Base-by-base conservation (phyloP, 2,113 vertebrate genomes). In the Struthidea cinerea region DNA sequence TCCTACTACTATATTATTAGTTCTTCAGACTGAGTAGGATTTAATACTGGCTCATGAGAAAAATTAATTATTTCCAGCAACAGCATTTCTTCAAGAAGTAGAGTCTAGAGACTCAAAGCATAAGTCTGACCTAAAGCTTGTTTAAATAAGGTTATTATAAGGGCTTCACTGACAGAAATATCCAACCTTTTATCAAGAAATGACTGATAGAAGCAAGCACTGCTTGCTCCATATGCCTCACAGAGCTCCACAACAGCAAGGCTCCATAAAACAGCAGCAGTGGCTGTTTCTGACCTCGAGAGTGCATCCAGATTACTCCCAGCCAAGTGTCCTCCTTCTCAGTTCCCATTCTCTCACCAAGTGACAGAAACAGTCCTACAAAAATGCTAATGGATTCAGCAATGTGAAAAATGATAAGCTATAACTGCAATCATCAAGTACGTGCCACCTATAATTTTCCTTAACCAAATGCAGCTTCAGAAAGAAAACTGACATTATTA, bases 361-460 rank as follows among this genome's bases (percentile, higher is more conserved):
- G 8, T 37, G 56, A 67, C 39, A 27, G 16, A 85, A 87, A 73
- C 15, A 42, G 22, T 67, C 56, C 60, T 63, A 30, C 0, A 2
- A 57, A 85, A 84, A 41, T 20, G 13, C 20, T 53, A 47, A 63
- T 16, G 7, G 50, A 65, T 55, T 87, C 27, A 55, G 42, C 30
- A 89, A 39, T 20, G 23, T 77, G 37, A 33, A 63, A 73, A 73
- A 77, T n/a, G 22, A 95, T 89, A 61, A 63, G 16, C 49, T 73
- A 61, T 1, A 2, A 68, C n/a, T 75, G 42, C 64, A 74, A 44
- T 21, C 4, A 6, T 49, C 37, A 52, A 21, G 6, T 30, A 52
- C 0, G 0, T 13, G 33, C 28, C 23, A 59, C 6, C 35, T 61
- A 8, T 32, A 20, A 10, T 28, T 68, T 64, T 73, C 24, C 50